phyloP scores from a whole-genome alignment of 2,888 invertebrate species.

The Mesorhabditis belari region DNA sequence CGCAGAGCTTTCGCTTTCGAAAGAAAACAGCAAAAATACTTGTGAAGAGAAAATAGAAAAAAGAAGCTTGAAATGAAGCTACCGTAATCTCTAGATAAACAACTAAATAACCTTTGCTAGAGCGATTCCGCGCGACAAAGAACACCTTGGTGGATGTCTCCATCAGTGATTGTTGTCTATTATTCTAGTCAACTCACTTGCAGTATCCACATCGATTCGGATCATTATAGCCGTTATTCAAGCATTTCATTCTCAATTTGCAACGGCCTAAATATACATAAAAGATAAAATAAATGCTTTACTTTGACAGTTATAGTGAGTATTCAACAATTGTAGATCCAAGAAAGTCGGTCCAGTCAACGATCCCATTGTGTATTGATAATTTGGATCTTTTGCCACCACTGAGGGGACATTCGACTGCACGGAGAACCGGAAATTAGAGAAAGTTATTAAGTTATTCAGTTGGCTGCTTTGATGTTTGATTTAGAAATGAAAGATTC shows the following conservation, averaged over 20 bases:
- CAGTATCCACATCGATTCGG: neutral
- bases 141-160: too few relatives aligned
- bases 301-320: conserved; percentile 18
- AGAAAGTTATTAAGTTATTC: too few relatives aligned
- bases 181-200: neutral
- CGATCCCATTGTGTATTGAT: conserved; percentile 26
- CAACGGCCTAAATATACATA: neutral
- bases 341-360: conserved; percentile 20
- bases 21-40: too few relatives aligned
- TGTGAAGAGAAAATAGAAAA: too few relatives aligned
- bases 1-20: too few relatives aligned
- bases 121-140: too few relatives aligned
- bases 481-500: too few relatives aligned
- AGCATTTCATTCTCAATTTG: neutral
- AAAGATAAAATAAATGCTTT: neutral
- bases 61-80: too few relatives aligned
- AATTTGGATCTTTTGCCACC: conserved; percentile 17
- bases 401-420: conserved; percentile 14
- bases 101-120: too few relatives aligned
- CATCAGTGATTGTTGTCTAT: too few relatives aligned
- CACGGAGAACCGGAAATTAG: conserved; percentile 18
- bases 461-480: too few relatives aligned
- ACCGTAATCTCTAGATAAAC: too few relatives aligned
- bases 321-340: conserved; percentile 19
- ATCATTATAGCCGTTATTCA: neutral